Base-by-base conservation (phyloP, 1,140 invertebrate species). In the Condylostylus longicornis region DNA sequence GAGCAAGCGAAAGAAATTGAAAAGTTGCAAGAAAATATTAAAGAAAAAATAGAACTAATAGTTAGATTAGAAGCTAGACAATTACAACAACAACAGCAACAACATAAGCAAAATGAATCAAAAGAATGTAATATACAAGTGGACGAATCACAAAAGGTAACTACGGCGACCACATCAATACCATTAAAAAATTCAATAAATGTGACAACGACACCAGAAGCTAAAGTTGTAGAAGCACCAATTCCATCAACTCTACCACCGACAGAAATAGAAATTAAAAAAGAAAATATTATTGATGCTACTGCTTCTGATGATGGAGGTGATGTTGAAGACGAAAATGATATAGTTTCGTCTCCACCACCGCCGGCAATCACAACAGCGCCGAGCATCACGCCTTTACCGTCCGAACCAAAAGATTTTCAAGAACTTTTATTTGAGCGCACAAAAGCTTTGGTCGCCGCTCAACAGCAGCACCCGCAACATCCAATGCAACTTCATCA, bases 351-450 rank as follows among this genome's bases (percentile, higher is more conserved):
- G n/a, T n/a, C n/a, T 25, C n/a, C 23, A 25, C n/a, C n/a, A n/a
- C n/a, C n/a, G n/a, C n/a, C n/a, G n/a, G n/a, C n/a, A n/a, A n/a
- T n/a, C n/a, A n/a, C n/a, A n/a, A n/a, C n/a, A n/a, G n/a, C 12
- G 72, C 82, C 42, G 81, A 86, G 50, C n/a, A n/a, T n/a, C n/a
- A n/a, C n/a, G n/a, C n/a, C n/a, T n/a, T 70, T 62, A 49, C 65
- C 48, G 42, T 65, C 56, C 46, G 71, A 67, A 43, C 72, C 65
- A 51, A 84, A 83, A 59, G 75, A 79, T 38, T 67, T 86, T 42
- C 82, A 86, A 61, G 70, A 79, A 42, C 65, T 85, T 44, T 64
- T 83, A 14, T 61, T 85, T 54, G 82, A 85, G 58, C 75, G 82
- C 47, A 76, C 75, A 43, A 83, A 83, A 54, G 69, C 69, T 18